Conservation (phyloP, 1,140 invertebrate species). For the Leucophenga varia region DNA sequence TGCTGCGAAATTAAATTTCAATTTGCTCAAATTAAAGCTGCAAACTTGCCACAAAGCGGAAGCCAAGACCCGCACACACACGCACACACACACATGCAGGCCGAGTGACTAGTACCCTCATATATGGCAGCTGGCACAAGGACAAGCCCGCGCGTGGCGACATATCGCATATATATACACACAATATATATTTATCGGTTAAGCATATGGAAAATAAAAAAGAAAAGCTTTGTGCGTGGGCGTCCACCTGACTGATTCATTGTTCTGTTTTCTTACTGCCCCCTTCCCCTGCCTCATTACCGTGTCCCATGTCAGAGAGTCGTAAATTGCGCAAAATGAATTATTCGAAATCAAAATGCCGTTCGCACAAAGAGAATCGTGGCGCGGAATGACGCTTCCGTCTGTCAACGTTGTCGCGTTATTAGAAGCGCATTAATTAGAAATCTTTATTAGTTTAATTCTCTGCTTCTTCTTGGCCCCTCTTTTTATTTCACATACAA, state of each 20-base stretch:
- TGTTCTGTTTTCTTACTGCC: slow-evolving; percentile 34
- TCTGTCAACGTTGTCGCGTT: slow-evolving; percentile 23
- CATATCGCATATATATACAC: no score
- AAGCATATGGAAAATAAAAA: no score
- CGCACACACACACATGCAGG: no score
- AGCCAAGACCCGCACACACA: no score
- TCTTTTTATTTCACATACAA: slow-evolving; percentile 20
- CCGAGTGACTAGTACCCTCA: no score
- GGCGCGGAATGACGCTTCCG: slow-evolving; percentile 34
- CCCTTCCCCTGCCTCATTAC: neutral
- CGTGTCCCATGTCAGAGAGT: slow-evolving; percentile 15
- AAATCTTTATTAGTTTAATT: slow-evolving; percentile 43
- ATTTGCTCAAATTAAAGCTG: no score
- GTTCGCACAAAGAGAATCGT: slow-evolving; percentile 32
- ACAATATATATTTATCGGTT: no score
- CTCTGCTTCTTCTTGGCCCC: slow-evolving; percentile 1
- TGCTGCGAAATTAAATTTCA: no score
- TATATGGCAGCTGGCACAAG: no score
- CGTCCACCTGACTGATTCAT: slow-evolving; percentile 33
- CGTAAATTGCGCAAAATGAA: slow-evolving; percentile 40
- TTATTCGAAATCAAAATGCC: slow-evolving; percentile 47
- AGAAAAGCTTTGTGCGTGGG: no score
- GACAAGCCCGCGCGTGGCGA: no score
- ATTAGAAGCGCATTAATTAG: slow-evolving; percentile 53
- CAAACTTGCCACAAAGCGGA: no score